Evolutionary conservation across 1,140 invertebrate species (phyloP).

Genomic region (Nasonia longicornis): DNA sequence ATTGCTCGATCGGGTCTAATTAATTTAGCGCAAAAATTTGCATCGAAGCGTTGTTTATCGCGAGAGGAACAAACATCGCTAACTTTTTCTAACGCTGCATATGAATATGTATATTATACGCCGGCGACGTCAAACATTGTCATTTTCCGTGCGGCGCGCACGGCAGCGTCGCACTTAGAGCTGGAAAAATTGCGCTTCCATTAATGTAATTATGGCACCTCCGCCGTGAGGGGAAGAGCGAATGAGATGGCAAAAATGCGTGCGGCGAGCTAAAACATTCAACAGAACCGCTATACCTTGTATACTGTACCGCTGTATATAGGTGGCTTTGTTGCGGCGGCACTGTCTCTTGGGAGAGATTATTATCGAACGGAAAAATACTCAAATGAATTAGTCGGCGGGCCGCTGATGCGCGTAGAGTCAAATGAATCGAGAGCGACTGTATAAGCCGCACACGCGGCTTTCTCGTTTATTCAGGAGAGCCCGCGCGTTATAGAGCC

Average conservation of each 20-base stretch:
- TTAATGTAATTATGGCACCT: conserved; percentile 36
- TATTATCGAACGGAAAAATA: conserved; percentile 30
- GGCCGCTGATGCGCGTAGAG: background rate
- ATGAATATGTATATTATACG: background rate
- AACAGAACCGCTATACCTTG: background rate
- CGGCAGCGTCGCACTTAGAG: background rate
- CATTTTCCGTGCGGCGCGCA: background rate
- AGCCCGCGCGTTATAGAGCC: too few relatives aligned
- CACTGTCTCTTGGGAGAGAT: background rate
- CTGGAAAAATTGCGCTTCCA: conserved; percentile 36
- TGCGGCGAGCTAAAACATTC: background rate
- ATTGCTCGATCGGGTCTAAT: too few relatives aligned
- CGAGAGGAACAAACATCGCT: background rate
- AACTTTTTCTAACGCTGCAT: background rate
- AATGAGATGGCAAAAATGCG: conserved; percentile 28
- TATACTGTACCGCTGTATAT: too few relatives aligned
- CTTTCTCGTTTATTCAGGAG: background rate
- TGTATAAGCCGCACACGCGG: background rate
- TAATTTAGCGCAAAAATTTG: too few relatives aligned
- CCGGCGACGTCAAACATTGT: background rate
- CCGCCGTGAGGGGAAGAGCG: background rate
- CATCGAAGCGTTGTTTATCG: too few relatives aligned
- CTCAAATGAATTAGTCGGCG: conserved; percentile 12
- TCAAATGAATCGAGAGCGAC: background rate
- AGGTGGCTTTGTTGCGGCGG: background rate